Evolutionary conservation across 2,113 vertebrate species (phyloP).

Genomic region (Gila orcuttii): DNA sequence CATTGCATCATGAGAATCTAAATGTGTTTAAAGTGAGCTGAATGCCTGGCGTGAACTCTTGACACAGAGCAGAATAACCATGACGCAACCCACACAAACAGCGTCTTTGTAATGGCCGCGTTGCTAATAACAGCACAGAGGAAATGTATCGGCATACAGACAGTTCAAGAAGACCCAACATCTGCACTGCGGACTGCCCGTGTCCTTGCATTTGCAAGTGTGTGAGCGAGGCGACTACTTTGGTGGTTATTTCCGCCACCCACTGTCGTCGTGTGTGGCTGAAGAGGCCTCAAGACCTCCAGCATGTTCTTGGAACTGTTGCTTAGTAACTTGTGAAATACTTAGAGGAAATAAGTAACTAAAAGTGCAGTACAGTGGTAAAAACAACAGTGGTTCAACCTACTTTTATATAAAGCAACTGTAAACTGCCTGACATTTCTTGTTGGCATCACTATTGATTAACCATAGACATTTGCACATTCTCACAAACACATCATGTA

Average conservation of each 20-base stretch:
- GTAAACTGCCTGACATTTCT: background rate
- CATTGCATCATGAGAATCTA: conserved; percentile 35
- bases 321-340: conserved; percentile 13
- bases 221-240: conserved; percentile 11
- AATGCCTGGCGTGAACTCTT: conserved; percentile 30
- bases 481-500: background rate
- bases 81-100: background rate
- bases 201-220: conserved; percentile 31
- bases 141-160: background rate
- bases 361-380: background rate
- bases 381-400: background rate
- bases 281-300: conserved; percentile 50
- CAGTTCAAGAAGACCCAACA: conserved; percentile 14
- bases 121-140: conserved; percentile 32
- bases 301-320: conserved; percentile 41
- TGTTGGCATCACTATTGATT: conserved; percentile 7
- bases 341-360: conserved; percentile 25
- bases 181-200: conserved; percentile 14
- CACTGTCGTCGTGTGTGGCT: conserved; percentile 55
- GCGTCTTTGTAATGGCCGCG: background rate
- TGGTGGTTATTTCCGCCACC: conserved; percentile 40
- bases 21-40: background rate
- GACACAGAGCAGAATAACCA: conserved; percentile 29
- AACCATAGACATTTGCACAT: background rate
- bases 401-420: background rate